These are phyloP conservation scores for Stenotaenia linearis DNA, from an alignment of 2,888 invertebrate species.

Conservation along the genomic window DNA sequence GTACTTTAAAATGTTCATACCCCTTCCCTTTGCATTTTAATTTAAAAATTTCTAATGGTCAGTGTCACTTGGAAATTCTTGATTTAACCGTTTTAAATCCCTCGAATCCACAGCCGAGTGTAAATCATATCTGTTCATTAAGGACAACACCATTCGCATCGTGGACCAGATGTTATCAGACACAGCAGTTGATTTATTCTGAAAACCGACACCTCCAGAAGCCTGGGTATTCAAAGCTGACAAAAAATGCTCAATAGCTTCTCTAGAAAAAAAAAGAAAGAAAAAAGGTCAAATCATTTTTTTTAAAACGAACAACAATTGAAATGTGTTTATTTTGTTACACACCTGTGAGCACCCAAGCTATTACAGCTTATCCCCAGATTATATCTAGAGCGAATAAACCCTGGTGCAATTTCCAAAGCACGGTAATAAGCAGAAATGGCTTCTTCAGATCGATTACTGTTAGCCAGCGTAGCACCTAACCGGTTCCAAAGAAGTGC, in stretches of 20 bases:
- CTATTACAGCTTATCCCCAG: conserved; percentile 97
- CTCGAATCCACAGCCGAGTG: conserved; percentile 54
- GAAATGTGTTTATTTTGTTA: neutral
- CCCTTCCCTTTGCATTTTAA: too few species aligned
- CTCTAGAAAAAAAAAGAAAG: too few species aligned
- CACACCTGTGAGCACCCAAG: conserved; percentile 73
- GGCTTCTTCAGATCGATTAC: conserved; percentile 89
- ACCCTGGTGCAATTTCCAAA: conserved; percentile 85
- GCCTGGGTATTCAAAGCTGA: conserved; percentile 83
- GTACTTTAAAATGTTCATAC: too few species aligned
- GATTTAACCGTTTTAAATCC: conserved; percentile 46
- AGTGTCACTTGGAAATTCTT: conserved; percentile 41
- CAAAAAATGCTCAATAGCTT: conserved; percentile 92
- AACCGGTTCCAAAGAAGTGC: conserved; percentile 93
- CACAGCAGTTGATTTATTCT: conserved; percentile 42
- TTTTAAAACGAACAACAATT: conserved; percentile 33
- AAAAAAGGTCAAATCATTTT: too few species aligned
- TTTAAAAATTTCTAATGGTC: too few species aligned
- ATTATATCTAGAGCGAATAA: conserved; percentile 93
- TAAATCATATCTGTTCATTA: conserved; percentile 61
- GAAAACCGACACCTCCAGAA: neutral
- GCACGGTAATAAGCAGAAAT: conserved; percentile 92
- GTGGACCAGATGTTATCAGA: conserved; percentile 94
- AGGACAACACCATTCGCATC: conserved; percentile 73
- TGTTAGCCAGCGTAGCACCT: conserved; percentile 95